These are phyloP conservation scores for Babyrousa celebensis DNA, from an alignment of 2,797 vertebrate species.

Conservation along the genomic window DNA sequence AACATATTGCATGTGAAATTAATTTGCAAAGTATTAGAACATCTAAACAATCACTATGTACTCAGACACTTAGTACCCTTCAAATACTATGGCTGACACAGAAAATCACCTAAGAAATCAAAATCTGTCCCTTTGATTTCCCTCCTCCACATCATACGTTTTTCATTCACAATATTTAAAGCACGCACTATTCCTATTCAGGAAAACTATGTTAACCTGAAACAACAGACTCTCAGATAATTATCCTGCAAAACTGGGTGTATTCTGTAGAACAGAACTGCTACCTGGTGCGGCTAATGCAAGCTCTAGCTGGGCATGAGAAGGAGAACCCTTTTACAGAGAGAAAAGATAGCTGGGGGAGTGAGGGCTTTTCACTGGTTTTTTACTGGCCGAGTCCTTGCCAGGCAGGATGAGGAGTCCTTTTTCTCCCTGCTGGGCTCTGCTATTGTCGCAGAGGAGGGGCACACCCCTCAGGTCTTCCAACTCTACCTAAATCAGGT, in stretches of 20 bases:
- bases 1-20: not conserved
- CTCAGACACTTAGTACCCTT: not conserved
- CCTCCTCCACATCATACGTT: not conserved
- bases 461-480: not conserved
- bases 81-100: not conserved
- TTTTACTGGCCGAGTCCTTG: not conserved
- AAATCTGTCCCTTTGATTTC: not conserved
- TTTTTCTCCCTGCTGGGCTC: not conserved
- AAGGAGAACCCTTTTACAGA: not conserved
- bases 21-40: not conserved
- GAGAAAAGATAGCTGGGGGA: not conserved
- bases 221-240: not conserved
- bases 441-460: not conserved
- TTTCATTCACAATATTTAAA: not conserved
- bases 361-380: not conserved
- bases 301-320: too few species aligned
- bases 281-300: too few species aligned
- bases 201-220: not conserved
- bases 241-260: not conserved
- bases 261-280: not conserved
- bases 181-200: not conserved
- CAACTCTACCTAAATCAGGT: not conserved
- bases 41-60: not conserved
- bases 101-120: not conserved
- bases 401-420: not conserved